Evolutionary conservation across 2,888 invertebrate species (phyloP), one percentile per base, ranked within the genome.

Genomic region (Lepetodrilus schrolli): DNA sequence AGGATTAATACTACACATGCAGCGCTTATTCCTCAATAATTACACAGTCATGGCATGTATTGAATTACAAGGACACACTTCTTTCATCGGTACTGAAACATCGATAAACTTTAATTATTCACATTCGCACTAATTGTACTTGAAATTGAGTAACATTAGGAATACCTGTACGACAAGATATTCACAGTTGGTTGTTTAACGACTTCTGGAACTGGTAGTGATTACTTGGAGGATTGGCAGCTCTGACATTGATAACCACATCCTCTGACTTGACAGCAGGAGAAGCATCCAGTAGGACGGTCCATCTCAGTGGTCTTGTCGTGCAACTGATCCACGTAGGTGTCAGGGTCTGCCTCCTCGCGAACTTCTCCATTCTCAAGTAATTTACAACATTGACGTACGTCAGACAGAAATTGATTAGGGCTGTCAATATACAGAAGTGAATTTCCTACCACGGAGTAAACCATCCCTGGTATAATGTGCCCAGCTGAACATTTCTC

Each of bases 361-460:
- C n/a, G 34, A 8, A 17, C 58, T 13, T 58, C 58, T 58, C 58
- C 26, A 58, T 58, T 58, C 58, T 10, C 58, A 30, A 58, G 30
- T 58, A 58, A 58, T 58, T 58, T 58, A 58, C 58, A 30, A 26
- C 34, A 30, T 10, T 58, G 58, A 17, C 58, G 34, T 17, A 30
- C 13, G 58, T 58, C 26, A 30, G 58, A 58, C 58, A 58, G 58
- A 58, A 58, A 58, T 30, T 58, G 58, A 58, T 58, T 58, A 58
- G 26, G 58, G 34, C 26, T 58, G 58, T 58, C 58, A 58, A 58
- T 58, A 58, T 58, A n/a, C 30, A 58, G 58, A 58, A 58, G 26
- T 58, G 34, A 58, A n/a, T 58, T 58, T 58, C 58, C 26, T 30
- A 58, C 30, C 10, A 34, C 26, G 17, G 58, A 13, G 58, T 13